Evolutionary conservation across 2,888 invertebrate species (phyloP), one percentile per base, ranked within the genome.

Genomic region (Heliconius ismenius): DNA sequence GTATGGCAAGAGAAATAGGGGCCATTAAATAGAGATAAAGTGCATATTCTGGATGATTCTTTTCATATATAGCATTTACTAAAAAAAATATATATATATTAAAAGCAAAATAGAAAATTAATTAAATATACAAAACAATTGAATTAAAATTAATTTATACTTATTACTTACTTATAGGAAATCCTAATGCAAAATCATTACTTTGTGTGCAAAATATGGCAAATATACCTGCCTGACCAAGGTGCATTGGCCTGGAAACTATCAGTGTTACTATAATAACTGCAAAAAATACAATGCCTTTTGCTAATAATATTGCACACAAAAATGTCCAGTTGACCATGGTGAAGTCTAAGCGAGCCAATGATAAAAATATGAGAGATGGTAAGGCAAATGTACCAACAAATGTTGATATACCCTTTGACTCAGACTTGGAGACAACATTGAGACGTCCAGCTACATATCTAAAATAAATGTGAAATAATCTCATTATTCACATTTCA

Each of bases 151-250:
- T 76, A 75, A 49, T 9, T 78, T 82, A 28, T 26, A 62, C 26
- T 15, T 60, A 24, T 62, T 26, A 73, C 93, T 96, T 95, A 98
- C 98, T 97, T 83, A 99, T 98, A 10, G 99, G 99, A 92, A 97
- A 98, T 79, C 99, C 99, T 83, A 99, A 96, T 28, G 99, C 99
- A 93, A 99, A 99, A 91, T 99, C 99, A 95, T 99, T 99, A 88
- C 98, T 98, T 89, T 99, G 99, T 0, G 99, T 99, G 83, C 98
- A 97, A 90, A 99, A 99, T 85, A 99, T 98, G 26, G 98, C 98
- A 95, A 98, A 97, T 78, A 99, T 95, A 21, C 98, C 99, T 67
- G 98, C 98, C 85, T 97, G 95, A 6, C 98, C 98, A 81, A 97
- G 95, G 90, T 98, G 97, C 26, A 96, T 88, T 10, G 98, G 98